Evolutionary conservation across 2,888 invertebrate genomes (phyloP).

Genomic region (Pteria penguin): DNA sequence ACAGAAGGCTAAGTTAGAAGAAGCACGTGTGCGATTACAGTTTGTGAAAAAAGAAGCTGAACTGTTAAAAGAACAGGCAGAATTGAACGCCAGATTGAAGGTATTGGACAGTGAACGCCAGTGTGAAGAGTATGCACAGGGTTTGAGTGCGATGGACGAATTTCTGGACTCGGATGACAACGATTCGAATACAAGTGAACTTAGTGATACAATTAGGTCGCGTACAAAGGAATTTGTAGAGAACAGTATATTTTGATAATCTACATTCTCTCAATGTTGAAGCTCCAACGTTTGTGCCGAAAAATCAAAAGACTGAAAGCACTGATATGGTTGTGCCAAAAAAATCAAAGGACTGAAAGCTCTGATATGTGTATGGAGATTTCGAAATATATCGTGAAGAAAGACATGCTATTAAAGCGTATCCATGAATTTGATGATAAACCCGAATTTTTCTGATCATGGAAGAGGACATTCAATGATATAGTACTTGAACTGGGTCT

Average conservation of each 20-base stretch:
- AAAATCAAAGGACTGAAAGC: too few species aligned
- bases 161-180: too few species aligned
- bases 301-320: too few species aligned
- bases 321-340: too few species aligned
- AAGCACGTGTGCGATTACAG: conserved; percentile 1
- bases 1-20: conserved; percentile 19
- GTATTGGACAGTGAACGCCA: conserved; percentile 6
- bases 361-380: conserved; percentile 1
- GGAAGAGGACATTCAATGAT: background rate
- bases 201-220: too few species aligned
- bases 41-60: conserved; percentile 11
- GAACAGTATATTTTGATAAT: too few species aligned
- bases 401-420: conserved; percentile 12
- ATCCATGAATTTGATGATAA: conserved; percentile 18
- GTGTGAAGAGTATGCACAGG: conserved; percentile 7
- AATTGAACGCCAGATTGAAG: conserved; percentile 8
- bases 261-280: too few species aligned
- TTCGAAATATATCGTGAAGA: conserved; percentile 20
- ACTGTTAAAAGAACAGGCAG: conserved; percentile 7
- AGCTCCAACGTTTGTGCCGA: too few species aligned
- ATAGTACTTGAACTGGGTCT: conserved; percentile 6
- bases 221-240: too few species aligned
- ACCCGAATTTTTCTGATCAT: conserved; percentile 11
- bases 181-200: too few species aligned
- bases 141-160: background rate